A percentile compares a stretch with the other conserved stretches of the same genome.
These are phyloP conservation scores for Chloropsis cyanopogon DNA, from an alignment of 2,113 vertebrate species.

Conservation along the genomic window DNA sequence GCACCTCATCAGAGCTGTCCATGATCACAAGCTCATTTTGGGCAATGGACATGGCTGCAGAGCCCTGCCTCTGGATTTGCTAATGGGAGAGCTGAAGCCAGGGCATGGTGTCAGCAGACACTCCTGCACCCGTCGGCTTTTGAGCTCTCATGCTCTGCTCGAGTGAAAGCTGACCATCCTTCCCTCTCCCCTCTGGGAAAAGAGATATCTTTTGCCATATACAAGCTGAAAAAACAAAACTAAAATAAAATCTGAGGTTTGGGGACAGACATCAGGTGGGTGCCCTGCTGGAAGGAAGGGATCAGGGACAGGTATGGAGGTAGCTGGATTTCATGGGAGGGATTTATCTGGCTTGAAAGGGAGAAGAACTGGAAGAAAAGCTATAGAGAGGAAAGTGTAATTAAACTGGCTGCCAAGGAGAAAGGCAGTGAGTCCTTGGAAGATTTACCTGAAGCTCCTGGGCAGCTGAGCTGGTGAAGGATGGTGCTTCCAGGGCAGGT, in stretches of 20 bases:
- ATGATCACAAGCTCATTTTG: fast-evolving
- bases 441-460: neutral
- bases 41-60: fast-evolving
- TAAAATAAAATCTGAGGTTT: neutral
- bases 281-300: neutral
- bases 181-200: neutral
- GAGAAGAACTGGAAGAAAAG: neutral
- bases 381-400: neutral
- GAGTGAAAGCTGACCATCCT: neutral
- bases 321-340: neutral
- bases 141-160: neutral
- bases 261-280: neutral
- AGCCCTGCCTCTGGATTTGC: neutral
- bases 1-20: neutral
- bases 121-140: fast-evolving
- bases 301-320: neutral
- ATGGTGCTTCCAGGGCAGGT: neutral
- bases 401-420: neutral
- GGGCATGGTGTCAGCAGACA: fast-evolving
- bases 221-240: neutral
- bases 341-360: neutral
- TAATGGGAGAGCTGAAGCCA: neutral
- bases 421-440: neutral
- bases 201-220: neutral
- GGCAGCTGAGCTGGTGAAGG: neutral